phyloP scores from a whole-genome alignment of 2,113 vertebrate genomes.

The Epinephelus moara region DNA sequence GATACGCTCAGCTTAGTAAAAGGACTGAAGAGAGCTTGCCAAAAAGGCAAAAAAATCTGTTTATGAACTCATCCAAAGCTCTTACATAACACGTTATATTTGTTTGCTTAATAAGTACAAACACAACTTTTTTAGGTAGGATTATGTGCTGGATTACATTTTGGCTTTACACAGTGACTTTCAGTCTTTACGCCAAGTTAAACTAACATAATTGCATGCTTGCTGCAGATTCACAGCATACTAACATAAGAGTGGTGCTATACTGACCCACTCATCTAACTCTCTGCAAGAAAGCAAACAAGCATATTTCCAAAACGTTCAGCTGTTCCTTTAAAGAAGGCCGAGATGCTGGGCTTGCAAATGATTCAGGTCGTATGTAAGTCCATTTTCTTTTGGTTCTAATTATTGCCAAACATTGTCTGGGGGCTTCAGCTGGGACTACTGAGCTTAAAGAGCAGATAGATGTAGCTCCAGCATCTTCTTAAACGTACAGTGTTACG shows the following conservation, averaged over 20 bases:
- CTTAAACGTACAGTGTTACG: background rate
- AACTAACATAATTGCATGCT: background rate
- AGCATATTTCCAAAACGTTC: background rate
- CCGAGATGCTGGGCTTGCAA: background rate
- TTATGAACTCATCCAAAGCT: background rate
- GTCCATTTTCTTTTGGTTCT: background rate
- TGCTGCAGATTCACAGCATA: background rate
- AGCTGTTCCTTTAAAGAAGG: background rate
- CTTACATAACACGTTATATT: background rate
- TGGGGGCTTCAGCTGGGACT: slow-evolving; percentile 56
- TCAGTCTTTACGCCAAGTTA: background rate
- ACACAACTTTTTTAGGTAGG: background rate
- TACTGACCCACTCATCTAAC: background rate
- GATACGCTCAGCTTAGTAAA: slow-evolving; percentile 1
- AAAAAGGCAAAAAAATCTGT: background rate
- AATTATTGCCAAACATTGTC: slow-evolving; percentile 21
- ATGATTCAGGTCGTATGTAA: background rate
- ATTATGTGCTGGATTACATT: background rate
- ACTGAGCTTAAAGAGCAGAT: slow-evolving; percentile 51
- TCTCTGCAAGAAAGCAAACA: background rate
- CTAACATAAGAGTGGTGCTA: background rate
- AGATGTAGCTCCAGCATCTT: slow-evolving; percentile 8
- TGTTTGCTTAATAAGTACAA: background rate
- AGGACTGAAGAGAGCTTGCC: background rate
- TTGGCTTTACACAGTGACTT: background rate